phyloP scores from a whole-genome alignment of 2,797 vertebrate genomes.

The Myotis planiceps region DNA sequence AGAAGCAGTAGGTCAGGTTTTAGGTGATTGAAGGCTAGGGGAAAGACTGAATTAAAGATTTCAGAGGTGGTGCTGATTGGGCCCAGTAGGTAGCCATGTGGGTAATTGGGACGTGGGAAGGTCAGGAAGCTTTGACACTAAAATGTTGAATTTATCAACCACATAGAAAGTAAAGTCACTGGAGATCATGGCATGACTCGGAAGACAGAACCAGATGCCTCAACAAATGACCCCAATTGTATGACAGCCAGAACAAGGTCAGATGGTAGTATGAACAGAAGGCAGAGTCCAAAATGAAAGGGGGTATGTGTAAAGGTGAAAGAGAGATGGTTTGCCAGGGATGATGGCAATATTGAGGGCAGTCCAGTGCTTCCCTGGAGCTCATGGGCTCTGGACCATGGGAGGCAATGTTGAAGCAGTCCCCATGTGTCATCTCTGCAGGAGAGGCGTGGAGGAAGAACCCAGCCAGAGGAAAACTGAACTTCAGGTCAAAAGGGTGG shows the following conservation, averaged over 20 bases:
- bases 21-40: neutral
- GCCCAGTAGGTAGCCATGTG: neutral
- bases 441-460: neutral
- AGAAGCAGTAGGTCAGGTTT: neutral
- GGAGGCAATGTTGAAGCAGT: neutral
- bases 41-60: slow-evolving; percentile 5
- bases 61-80: neutral
- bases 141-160: neutral
- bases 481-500: neutral
- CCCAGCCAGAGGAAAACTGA: neutral
- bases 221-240: neutral
- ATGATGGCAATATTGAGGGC: neutral
- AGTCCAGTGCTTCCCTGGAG: neutral
- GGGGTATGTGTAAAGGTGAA: neutral
- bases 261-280: neutral
- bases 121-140: neutral
- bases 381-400: neutral
- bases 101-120: neutral
- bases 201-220: neutral
- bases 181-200: neutral
- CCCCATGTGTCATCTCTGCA: neutral
- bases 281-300: neutral
- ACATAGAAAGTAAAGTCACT: neutral
- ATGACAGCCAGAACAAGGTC: neutral
- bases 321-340: neutral